These are phyloP conservation scores for Brachionus asplanchnoidis DNA, from an alignment of 1,140 invertebrate species.

Conservation along the genomic window DNA sequence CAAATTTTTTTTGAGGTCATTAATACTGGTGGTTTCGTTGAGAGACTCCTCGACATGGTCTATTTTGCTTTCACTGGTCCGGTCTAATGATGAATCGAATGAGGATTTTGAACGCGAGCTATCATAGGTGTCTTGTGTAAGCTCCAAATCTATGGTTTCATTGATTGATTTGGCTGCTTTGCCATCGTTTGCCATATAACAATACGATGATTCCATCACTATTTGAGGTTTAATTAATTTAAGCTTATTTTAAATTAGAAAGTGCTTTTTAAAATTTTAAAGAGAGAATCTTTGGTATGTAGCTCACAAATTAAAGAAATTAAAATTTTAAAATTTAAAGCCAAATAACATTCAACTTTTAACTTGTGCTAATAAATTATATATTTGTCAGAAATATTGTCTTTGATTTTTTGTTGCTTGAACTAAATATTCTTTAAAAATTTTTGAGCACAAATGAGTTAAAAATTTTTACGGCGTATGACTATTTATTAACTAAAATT, in stretches of 20 bases:
- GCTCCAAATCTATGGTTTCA: not conserved
- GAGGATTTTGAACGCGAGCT: not conserved
- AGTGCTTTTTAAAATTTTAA: not conserved
- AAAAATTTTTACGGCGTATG: too few relatives aligned
- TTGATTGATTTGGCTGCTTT: not conserved
- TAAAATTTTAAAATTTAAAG: not conserved
- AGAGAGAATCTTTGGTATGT: not conserved
- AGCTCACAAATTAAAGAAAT: not conserved
- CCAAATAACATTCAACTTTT: not conserved
- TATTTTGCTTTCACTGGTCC: not conserved
- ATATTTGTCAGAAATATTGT: too few relatives aligned
- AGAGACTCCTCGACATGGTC: not conserved
- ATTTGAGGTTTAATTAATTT: not conserved
- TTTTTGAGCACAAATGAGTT: too few relatives aligned
- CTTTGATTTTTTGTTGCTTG: too few relatives aligned
- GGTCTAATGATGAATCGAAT: not conserved
- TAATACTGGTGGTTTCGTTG: not conserved
- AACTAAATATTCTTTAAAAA: too few relatives aligned
- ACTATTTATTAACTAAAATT: too few relatives aligned
- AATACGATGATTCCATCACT: constrained; percentile 15
- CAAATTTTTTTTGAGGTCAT: constrained; percentile 2
- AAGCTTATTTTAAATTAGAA: not conserved
- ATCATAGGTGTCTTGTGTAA: not conserved
- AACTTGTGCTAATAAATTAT: too few relatives aligned
- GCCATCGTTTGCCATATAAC: not conserved